These are phyloP conservation scores for Heteromormyrus szaboi DNA, from an alignment of 2,797 vertebrate species.

Conservation along the genomic window DNA sequence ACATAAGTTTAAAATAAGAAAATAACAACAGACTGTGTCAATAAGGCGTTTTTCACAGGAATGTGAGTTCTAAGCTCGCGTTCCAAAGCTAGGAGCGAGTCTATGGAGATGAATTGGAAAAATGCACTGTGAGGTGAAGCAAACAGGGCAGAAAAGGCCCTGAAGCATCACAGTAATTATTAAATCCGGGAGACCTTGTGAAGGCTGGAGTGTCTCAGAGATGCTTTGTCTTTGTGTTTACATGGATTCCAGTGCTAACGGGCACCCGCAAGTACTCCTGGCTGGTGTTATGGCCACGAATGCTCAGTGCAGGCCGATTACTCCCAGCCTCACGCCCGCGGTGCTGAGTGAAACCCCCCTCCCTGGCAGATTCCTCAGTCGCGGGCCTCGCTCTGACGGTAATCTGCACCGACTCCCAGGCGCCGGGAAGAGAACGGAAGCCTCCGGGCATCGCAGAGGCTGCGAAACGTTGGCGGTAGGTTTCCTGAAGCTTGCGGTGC, in stretches of 20 bases:
- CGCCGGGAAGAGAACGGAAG: not conserved
- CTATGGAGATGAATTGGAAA: not conserved
- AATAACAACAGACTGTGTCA: not conserved
- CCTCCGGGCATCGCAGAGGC: not conserved
- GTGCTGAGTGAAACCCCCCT: not conserved
- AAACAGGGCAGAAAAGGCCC: not conserved
- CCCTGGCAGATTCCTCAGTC: not conserved
- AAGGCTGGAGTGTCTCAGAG: not conserved
- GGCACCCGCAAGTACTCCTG: not conserved
- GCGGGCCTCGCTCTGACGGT: not conserved
- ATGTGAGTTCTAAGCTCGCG: not conserved
- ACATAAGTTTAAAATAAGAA: not conserved
- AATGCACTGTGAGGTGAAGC: not conserved
- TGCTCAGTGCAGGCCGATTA: not conserved
- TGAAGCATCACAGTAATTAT: not conserved
- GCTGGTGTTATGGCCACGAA: not conserved
- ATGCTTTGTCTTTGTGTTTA: not conserved
- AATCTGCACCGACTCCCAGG: not conserved
- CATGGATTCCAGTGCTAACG: not conserved
- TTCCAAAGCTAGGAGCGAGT: not conserved
- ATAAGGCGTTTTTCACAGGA: not conserved
- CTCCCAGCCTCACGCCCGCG: not conserved
- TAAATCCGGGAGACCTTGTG: not conserved
- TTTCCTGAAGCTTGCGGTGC: not conserved
- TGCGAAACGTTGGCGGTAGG: not conserved